These are phyloP conservation scores for Pyrgilauda ruficollis DNA, from an alignment of 2,113 vertebrate species.

Conservation along the genomic window DNA sequence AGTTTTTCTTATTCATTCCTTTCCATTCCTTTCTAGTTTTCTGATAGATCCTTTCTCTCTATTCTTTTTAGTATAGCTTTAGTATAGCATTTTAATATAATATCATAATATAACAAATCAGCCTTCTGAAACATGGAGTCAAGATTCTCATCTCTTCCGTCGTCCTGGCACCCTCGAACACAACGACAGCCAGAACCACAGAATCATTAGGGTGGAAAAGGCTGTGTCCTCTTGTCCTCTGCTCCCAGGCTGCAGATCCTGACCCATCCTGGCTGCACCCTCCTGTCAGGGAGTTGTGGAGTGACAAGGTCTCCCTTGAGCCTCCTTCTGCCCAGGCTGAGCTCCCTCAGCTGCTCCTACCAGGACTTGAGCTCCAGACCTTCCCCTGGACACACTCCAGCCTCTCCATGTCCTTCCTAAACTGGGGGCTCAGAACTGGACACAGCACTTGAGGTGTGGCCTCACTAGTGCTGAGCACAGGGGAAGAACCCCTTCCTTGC, in stretches of 20 bases:
- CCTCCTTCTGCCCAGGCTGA: neutral
- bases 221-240: neutral
- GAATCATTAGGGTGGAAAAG: neutral
- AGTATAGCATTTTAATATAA: too few relatives aligned
- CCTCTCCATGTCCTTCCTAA: neutral
- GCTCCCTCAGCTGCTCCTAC: neutral
- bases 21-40: too few relatives aligned
- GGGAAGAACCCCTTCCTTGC: neutral
- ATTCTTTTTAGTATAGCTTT: too few relatives aligned
- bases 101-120: too few relatives aligned
- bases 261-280: neutral
- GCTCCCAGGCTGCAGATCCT: neutral
- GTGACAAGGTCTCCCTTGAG: neutral
- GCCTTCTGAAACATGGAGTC: too few relatives aligned
- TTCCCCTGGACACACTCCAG: neutral
- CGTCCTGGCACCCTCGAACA: too few relatives aligned
- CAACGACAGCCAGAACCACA: too few relatives aligned
- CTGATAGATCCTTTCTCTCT: too few relatives aligned
- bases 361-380: neutral
- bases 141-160: too few relatives aligned
- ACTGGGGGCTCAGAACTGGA: neutral
- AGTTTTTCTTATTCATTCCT: too few relatives aligned
- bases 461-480: fast-evolving
- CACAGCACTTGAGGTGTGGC: neutral
- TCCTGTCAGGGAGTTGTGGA: neutral